Evolutionary conservation across 2,888 invertebrate genomes (phyloP), one percentile per base, ranked within the genome.

Genomic region (Rugalucina vietnamica): DNA sequence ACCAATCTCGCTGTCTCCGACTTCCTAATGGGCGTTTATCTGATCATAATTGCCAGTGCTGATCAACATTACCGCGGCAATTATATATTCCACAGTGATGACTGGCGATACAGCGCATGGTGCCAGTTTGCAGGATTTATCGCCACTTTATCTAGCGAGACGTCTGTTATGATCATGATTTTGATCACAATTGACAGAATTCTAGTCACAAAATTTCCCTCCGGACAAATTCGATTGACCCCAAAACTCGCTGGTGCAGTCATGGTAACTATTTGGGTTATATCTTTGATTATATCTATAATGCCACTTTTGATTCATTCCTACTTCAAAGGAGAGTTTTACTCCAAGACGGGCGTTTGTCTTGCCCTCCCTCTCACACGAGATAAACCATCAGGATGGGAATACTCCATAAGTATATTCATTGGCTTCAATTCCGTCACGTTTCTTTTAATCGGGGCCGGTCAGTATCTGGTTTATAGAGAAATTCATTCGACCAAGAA

Each of bases 131-230:
- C 90, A 0, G 91, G 91, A 1, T 77, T 84, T 29, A 34, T 91
- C n/a, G 76, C 90, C 0, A 88, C 89, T 0, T 10, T 89, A 29
- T 96, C 96, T 80, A 96, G 96, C 81, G 96, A 96, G 93, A 96
- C 96, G 4, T 96, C 96, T 0, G 96, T 96, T 0, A 92, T 96
- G 83, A 95, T 96, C 70, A 94, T 96, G n/a, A 95, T 96, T 0
- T 89, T 96, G 81, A 96, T 96, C 79, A 96, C 96, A 0, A 95
- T 96, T 95, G 96, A 96, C 92, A 95, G 96, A n/a, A 95, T 96
- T 89, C 95, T 96, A 86, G 96, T 96, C 0, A 96, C 96, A 34
- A 96, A 96, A 27, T 95, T 96, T 85, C 96, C 96, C 18, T 94
- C 96, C 73, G 95, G 86, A 1, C 78, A 79, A 29, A 36, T 82